Conservation (phyloP, 2,888 invertebrate species). For the Catocala sponsa region DNA sequence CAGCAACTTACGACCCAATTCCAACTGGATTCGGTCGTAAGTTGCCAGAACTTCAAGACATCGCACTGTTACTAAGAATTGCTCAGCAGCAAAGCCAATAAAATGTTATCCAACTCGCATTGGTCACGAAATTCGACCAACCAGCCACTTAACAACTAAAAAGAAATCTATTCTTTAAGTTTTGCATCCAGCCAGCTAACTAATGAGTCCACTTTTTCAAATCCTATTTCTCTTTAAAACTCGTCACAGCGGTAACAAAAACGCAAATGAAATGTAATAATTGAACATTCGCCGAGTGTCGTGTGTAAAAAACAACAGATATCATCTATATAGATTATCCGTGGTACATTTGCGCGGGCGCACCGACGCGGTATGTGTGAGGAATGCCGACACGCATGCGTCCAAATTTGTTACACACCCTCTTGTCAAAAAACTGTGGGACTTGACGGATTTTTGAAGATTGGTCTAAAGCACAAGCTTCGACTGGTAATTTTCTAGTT, state of each 20-base stretch:
- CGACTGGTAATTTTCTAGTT: too few species aligned
- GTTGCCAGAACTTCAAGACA: too few species aligned
- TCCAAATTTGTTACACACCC: constrained; percentile 78
- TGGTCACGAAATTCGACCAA: too few species aligned
- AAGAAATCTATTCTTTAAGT: background rate
- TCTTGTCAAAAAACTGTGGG: constrained; percentile 72
- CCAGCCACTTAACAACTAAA: background rate
- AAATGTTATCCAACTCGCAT: too few species aligned
- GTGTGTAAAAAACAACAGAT: constrained; percentile 53
- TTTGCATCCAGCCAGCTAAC: background rate
- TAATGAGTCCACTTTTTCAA: constrained; percentile 1
- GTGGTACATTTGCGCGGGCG: constrained; percentile 64
- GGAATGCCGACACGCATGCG: constrained; percentile 63
- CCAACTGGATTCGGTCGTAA: too few species aligned
- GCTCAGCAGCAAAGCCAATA: too few species aligned
- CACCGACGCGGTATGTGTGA: constrained; percentile 61
- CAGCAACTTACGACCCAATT: too few species aligned
- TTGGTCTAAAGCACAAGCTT: constrained; percentile 42
- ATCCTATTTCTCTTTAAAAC: background rate
- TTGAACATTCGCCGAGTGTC: constrained; percentile 44
- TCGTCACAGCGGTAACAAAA: constrained; percentile 26
- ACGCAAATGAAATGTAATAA: constrained; percentile 48
- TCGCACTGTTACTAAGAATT: too few species aligned
- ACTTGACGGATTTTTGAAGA: constrained; percentile 58
- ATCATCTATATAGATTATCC: constrained; percentile 74